A percentile compares a stretch with the other conserved stretches of the same genome.
Evolutionary conservation across 2,888 invertebrate species (phyloP).

Genomic region (Lordiphosa fenestrarum): DNA sequence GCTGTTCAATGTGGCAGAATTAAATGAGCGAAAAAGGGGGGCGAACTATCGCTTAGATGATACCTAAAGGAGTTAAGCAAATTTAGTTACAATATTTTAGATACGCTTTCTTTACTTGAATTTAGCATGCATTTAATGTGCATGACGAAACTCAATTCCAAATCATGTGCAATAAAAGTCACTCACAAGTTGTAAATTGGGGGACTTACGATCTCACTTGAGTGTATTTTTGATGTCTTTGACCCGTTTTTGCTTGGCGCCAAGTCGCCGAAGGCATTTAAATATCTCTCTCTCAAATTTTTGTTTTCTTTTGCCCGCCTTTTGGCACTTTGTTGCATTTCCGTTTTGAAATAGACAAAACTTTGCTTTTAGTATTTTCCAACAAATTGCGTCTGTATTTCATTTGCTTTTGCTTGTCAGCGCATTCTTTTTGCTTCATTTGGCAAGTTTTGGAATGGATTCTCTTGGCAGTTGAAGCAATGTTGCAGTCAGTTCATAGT

Average conservation of each 20-base stretch:
- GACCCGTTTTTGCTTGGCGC: slow-evolving; percentile 23
- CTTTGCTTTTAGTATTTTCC: slow-evolving; percentile 39
- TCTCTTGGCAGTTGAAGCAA: slow-evolving; percentile 11
- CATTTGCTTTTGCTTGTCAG: slow-evolving; percentile 26
- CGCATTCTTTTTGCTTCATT: slow-evolving; percentile 21
- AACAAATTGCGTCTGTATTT: slow-evolving; percentile 44
- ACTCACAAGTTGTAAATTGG: slow-evolving; percentile 35
- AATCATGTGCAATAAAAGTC: slow-evolving; percentile 34
- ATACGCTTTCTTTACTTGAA: neutral
- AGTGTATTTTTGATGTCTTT: slow-evolving; percentile 10
- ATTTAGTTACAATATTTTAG: neutral
- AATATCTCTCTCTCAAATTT: slow-evolving; percentile 27
- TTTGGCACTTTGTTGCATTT: slow-evolving; percentile 34
- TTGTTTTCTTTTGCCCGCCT: slow-evolving; percentile 5
- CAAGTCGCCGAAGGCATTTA: slow-evolving; percentile 22
- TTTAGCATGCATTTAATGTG: slow-evolving; percentile 1
- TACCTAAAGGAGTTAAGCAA: too few species aligned
- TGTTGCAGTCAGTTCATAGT: slow-evolving; percentile 1
- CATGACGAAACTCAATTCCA: slow-evolving; percentile 26
- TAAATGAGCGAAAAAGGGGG: slow-evolving; percentile 8
- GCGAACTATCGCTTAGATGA: too few species aligned
- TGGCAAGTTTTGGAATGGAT: slow-evolving; percentile 21
- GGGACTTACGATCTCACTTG: slow-evolving; percentile 5
- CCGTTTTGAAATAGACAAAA: slow-evolving; percentile 21
- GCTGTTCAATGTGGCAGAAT: slow-evolving; percentile 47